phyloP scores from a whole-genome alignment of 2,888 invertebrate genomes.

The Chironomus riparius region DNA sequence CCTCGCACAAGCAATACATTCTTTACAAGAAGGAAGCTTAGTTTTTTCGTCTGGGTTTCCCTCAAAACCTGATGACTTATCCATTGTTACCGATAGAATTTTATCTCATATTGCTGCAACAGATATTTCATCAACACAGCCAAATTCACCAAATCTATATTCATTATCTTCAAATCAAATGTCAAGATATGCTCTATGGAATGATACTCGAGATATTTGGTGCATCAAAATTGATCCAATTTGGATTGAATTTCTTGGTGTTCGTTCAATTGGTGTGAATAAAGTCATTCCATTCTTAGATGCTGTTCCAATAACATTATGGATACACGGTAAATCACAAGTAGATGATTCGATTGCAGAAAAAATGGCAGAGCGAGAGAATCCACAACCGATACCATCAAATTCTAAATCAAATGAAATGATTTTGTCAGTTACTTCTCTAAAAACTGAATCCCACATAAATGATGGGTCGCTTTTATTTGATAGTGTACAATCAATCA shows the following conservation, averaged over 20 bases:
- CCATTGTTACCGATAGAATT: conserved; percentile 75
- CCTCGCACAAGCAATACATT: conserved; percentile 68
- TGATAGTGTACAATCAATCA: background rate
- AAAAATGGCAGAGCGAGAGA: background rate
- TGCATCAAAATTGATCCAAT: conserved; percentile 79
- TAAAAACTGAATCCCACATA: background rate
- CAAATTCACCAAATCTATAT: conserved; percentile 29
- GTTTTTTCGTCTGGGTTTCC: conserved; percentile 75
- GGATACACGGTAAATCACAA: conserved; percentile 51
- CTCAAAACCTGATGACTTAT: conserved; percentile 56
- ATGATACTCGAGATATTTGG: conserved; percentile 81
- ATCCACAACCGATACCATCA: background rate
- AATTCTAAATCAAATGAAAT: conserved; percentile 6
- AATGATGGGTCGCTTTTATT: background rate
- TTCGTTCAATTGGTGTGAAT: conserved; percentile 61
- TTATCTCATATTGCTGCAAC: conserved; percentile 55
- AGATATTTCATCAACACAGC: conserved; percentile 26
- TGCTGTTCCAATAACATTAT: conserved; percentile 77
- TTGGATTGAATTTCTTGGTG: conserved; percentile 87
- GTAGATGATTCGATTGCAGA: conserved; percentile 8
- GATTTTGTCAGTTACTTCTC: conserved; percentile 20
- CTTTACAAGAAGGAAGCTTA: conserved; percentile 63
- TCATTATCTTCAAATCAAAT: conserved; percentile 37
- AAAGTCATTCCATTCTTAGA: conserved; percentile 73
- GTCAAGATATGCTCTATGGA: conserved; percentile 57